Percentiles rank a stretch among this genome's conserved stretches.
Evolutionary conservation across 2,113 vertebrate genomes (phyloP).

Genomic region (Puntigrus tetrazona): DNA sequence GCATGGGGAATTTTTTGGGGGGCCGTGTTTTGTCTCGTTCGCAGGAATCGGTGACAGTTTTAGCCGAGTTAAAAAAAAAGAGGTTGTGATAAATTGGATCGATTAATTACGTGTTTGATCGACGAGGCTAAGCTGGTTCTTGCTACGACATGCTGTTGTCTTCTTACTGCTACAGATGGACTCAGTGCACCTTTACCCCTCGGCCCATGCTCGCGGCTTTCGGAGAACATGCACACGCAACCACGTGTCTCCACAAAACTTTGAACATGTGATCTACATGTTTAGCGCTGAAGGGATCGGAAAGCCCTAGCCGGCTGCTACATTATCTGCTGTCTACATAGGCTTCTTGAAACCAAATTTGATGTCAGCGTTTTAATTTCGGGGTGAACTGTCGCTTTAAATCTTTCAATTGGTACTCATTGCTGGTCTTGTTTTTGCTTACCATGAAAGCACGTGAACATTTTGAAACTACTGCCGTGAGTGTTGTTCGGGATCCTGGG

Average conservation of each 20-base stretch:
- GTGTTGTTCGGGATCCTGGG: background rate
- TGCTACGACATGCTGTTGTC: background rate
- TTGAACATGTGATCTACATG: background rate
- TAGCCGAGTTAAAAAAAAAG: background rate
- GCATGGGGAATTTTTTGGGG: background rate
- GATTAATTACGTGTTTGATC: background rate
- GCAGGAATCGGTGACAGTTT: background rate
- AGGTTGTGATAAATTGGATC: background rate
- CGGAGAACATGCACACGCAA: background rate
- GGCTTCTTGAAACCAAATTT: background rate
- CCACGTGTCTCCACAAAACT: background rate
- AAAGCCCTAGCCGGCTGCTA: background rate
- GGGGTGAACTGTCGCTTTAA: background rate
- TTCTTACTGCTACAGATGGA: constrained; percentile 4
- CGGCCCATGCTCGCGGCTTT: background rate
- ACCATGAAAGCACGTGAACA: background rate
- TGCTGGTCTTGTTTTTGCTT: background rate
- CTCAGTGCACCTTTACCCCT: background rate
- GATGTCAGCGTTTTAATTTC: background rate
- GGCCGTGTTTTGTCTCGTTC: background rate
- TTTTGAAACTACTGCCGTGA: background rate
- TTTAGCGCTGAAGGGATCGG: background rate
- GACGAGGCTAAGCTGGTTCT: background rate
- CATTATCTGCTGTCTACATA: background rate
- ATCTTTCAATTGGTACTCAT: background rate